Percentiles rank a stretch among this genome's conserved stretches.
phyloP scores from a whole-genome alignment of 2,888 invertebrate species.

The Drosophila histrio region DNA sequence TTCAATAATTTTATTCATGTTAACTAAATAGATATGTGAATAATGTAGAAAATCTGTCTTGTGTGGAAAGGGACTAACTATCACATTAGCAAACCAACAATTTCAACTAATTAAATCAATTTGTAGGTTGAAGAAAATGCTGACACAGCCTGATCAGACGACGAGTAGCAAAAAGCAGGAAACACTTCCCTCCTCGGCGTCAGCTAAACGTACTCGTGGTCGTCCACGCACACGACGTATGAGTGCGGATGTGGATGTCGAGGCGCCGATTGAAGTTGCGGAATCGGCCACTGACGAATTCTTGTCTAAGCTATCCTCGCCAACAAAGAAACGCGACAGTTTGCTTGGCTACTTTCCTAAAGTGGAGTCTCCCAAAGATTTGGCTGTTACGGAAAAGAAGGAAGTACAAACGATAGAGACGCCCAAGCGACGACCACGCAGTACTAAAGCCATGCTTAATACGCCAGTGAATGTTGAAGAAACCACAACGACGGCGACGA shows the following conservation, averaged over 20 bases:
- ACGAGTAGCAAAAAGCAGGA: conserved; percentile 13
- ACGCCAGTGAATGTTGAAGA: conserved; percentile 9
- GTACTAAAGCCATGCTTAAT: conserved; percentile 8
- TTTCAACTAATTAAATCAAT: neutral
- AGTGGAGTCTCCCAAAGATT: conserved; percentile 72
- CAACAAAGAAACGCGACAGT: conserved; percentile 86
- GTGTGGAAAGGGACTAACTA: no score
- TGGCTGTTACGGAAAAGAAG: conserved; percentile 3
- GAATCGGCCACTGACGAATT: conserved; percentile 85
- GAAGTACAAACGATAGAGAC: conserved; percentile 28
- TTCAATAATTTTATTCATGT: no score
- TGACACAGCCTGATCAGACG: conserved; percentile 55
- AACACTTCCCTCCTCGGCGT: conserved; percentile 20
- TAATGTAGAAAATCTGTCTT: no score
- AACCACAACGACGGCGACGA: neutral
- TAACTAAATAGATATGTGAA: no score
- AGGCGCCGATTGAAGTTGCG: conserved; percentile 46
- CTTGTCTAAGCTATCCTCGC: conserved; percentile 86
- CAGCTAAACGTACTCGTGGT: conserved; percentile 56
- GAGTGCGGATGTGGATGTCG: conserved; percentile 59
- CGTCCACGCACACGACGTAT: conserved; percentile 53
- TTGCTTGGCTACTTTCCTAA: conserved; percentile 87
- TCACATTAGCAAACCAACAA: no score
- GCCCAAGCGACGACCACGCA: conserved; percentile 46
- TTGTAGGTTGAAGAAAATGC: conserved; percentile 81